Evolutionary conservation across 2,797 vertebrate genomes (phyloP).

Genomic region (Lepilemur septentrionalis): DNA sequence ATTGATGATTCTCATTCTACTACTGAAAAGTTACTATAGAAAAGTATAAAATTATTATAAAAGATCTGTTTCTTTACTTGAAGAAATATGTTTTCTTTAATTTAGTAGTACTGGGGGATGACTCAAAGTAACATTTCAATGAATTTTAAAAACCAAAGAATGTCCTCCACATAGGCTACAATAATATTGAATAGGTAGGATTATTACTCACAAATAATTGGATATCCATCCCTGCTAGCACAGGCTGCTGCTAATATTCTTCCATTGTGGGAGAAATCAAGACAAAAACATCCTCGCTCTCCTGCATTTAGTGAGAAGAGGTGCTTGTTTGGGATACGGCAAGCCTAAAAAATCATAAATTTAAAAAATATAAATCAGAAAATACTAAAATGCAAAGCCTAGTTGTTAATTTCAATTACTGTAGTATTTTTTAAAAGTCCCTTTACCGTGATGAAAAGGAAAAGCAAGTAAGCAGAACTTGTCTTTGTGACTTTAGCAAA

Average conservation of each 20-base stretch:
- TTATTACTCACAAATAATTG: constrained; percentile 90
- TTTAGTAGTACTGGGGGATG: neutral
- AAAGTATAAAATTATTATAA: neutral
- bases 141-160: neutral
- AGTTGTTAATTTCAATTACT: constrained; percentile 14
- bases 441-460: neutral
- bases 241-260: constrained; percentile 93
- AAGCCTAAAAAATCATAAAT: constrained; percentile 86
- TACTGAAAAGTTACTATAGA: neutral
- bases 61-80: neutral
- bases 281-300: constrained; percentile 93
- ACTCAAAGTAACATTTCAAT: constrained; percentile 21
- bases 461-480: neutral
- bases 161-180: neutral
- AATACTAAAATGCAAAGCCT: constrained; percentile 39
- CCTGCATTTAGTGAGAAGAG: constrained; percentile 92
- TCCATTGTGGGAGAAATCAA: constrained; percentile 93
- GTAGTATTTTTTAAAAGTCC: neutral
- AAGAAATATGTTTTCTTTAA: neutral
- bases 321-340: constrained; percentile 95
- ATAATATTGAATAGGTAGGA: neutral
- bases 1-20: neutral
- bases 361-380: constrained; percentile 30
- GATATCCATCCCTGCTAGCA: constrained; percentile 94
- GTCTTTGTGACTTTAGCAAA: neutral